Base-by-base conservation (phyloP, 2,797 vertebrate genomes). In the Phrynocephalus vlangalii region DNA sequence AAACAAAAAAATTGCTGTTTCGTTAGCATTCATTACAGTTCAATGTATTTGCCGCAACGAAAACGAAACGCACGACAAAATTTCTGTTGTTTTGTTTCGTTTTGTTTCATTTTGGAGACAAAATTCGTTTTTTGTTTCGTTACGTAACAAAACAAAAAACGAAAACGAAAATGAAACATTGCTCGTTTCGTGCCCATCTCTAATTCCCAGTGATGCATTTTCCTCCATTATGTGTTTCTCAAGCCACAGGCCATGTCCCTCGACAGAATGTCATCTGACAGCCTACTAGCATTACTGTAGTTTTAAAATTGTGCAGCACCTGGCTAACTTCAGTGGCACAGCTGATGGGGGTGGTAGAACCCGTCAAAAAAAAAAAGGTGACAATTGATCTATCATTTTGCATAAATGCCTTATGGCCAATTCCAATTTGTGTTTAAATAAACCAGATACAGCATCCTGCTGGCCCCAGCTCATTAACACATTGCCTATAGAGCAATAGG, bases 391-490 rank as follows among this genome's bases (percentile, higher is more conserved):
- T 48, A 3, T 86, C 90, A 77, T 92, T 96, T 95, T 95, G 89
- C 92, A 95, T 94, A 95, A 93, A 93, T 90, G 85, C 83, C 85
- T 92, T 90, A 79, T 88, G 91, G 93, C 91, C 94, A 91, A 91
- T 93, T 92, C 86, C 83, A 15, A 9, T 88, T 94, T 87, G 90
- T 93, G 94, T 92, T 92, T 90, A 91, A 93, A 88, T 90, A 89
- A 92, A 95, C 89, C 1, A 87, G 83, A 90, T 89, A 68, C 88
- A 84, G 87, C 90, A 91, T 90, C 85, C 88, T 70, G 26, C 56
- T 60, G 90, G 90, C 83, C 92, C 81, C 67, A 28, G 68, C n/a
- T 82, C 92, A 79, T 87, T 91, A 26, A 68, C 89, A 80, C 63
- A 60, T 80, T 67, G 75, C 83, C 79, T 3, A 50, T 0, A 9